These are phyloP conservation scores for Pachyseris speciosa DNA, from an alignment of 64 coral and sea anemone species.

Conservation along the genomic window DNA sequence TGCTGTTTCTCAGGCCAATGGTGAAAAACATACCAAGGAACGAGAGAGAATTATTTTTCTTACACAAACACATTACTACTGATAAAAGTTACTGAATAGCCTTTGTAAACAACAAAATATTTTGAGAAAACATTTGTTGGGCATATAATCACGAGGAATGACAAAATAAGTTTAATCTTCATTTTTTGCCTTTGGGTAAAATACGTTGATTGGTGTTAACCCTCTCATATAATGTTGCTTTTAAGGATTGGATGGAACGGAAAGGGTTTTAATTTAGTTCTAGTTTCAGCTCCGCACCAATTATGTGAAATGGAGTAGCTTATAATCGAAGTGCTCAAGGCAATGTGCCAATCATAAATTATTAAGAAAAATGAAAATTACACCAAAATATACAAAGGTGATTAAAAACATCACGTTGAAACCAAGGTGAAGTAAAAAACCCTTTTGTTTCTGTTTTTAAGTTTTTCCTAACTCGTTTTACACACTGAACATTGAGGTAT, in stretches of 20 bases:
- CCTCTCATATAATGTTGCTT: neutral
- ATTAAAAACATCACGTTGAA: neutral
- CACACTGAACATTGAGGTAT: neutral
- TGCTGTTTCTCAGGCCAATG: too few relatives aligned
- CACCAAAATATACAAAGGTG: neutral
- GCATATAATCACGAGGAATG: too few relatives aligned
- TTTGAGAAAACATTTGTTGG: too few relatives aligned
- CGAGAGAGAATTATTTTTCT: too few relatives aligned
- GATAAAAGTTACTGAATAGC: too few relatives aligned
- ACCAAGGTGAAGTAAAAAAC: neutral
- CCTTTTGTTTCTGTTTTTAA: neutral
- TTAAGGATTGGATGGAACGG: neutral
- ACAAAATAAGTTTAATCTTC: neutral
- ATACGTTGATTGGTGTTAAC: neutral
- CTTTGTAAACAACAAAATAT: too few relatives aligned
- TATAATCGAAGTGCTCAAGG: neutral
- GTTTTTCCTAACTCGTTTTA: neutral
- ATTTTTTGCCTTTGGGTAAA: neutral
- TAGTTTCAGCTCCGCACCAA: neutral
- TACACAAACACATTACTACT: too few relatives aligned
- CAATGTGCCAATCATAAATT: neutral
- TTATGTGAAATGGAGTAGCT: neutral
- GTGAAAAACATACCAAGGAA: too few relatives aligned
- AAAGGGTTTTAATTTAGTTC: neutral
- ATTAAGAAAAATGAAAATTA: neutral